These are phyloP conservation scores for Esox niger DNA, from an alignment of 2,113 vertebrate species.

Conservation along the genomic window DNA sequence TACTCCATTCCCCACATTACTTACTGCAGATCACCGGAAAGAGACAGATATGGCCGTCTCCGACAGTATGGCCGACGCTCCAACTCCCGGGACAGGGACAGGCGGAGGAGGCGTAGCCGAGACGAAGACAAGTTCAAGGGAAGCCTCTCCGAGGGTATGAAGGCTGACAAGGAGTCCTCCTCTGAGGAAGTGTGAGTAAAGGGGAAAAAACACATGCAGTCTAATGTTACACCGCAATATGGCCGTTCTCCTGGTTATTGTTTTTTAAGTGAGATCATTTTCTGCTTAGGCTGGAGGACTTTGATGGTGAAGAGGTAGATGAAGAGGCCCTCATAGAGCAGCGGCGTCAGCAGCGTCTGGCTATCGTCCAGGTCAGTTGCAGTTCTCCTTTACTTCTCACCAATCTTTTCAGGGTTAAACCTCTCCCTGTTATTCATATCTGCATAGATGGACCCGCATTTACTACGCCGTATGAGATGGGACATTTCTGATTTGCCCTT, in stretches of 20 bases:
- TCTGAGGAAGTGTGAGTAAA: constrained; percentile 89
- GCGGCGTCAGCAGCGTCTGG: constrained; percentile 86
- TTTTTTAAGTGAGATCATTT: too few species aligned
- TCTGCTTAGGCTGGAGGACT: constrained; percentile 84
- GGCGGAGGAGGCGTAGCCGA: constrained; percentile 82
- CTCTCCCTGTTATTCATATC: too few species aligned
- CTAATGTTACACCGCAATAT: neutral
- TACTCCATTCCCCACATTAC: neutral
- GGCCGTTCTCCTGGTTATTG: too few species aligned
- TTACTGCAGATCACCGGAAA: constrained; percentile 64
- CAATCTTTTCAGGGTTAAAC: too few species aligned
- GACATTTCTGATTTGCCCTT: too few species aligned
- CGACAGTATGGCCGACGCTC: constrained; percentile 83
- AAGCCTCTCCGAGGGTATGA: constrained; percentile 98
- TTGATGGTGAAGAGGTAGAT: constrained; percentile 93
- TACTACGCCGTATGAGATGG: too few species aligned
- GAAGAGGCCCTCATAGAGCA: constrained; percentile 95
- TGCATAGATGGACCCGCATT: too few species aligned
- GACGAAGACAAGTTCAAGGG: constrained; percentile 99
- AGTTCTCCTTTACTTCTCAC: neutral
- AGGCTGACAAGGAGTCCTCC: constrained; percentile 90
- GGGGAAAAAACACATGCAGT: constrained; percentile 2
- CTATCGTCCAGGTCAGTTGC: constrained; percentile 87
- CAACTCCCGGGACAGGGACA: constrained; percentile 76
- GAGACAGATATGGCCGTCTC: constrained; percentile 79